Percentiles rank a stretch among this genome's conserved stretches.
Conservation (phyloP, 2,797 vertebrate genomes). For the Spheniscus humboldti region DNA sequence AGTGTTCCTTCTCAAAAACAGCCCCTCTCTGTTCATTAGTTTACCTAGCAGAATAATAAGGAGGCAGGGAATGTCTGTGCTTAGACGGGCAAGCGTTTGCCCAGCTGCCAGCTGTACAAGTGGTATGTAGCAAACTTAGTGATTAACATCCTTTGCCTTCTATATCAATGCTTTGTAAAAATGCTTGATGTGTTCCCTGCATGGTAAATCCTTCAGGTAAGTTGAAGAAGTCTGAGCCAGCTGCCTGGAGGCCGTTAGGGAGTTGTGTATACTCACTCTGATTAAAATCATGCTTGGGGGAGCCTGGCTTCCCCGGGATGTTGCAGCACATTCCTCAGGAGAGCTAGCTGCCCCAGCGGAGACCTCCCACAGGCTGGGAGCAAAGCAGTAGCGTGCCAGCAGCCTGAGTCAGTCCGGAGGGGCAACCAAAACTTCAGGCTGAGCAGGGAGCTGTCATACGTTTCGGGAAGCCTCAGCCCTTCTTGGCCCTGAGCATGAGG, state of each 20-base stretch:
- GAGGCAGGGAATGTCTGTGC: not conserved
- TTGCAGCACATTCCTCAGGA: not conserved
- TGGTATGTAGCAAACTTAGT: not conserved
- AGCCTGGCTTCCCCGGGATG: not conserved
- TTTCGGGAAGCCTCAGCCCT: not conserved
- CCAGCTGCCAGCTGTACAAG: not conserved
- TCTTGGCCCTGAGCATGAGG: not conserved
- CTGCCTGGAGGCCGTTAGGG: not conserved
- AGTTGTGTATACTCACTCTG: not conserved
- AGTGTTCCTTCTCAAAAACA: not conserved
- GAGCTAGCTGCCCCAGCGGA: not conserved
- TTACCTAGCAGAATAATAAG: not conserved
- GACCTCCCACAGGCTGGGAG: not conserved
- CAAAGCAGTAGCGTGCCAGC: not conserved
- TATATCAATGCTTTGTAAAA: not conserved
- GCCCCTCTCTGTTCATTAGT: not conserved
- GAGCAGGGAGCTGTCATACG: not conserved
- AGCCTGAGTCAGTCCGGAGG: accelerated
- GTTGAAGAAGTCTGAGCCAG: not conserved
- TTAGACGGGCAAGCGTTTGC: not conserved
- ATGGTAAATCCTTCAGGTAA: not conserved
- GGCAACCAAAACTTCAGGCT: not conserved
- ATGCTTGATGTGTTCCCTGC: not conserved
- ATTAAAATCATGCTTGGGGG: not conserved
- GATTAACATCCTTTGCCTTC: not conserved